Evolutionary conservation across 2,888 invertebrate species (phyloP).

Genomic region (Oxystoma pomonae): DNA sequence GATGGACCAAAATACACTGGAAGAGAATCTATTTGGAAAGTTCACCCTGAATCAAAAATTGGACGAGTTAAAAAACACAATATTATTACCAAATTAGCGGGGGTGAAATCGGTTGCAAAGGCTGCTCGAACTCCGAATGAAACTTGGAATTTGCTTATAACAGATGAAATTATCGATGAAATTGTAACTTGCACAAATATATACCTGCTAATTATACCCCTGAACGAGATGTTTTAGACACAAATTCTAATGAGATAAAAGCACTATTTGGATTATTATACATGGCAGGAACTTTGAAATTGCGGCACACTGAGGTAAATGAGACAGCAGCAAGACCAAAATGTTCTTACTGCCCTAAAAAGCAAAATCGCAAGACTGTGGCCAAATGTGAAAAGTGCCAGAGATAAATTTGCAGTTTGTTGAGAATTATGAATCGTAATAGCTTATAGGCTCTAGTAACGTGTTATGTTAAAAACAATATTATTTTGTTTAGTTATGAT

Average conservation of each 20-base stretch:
- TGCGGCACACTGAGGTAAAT: not conserved
- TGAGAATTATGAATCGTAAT: too few species aligned
- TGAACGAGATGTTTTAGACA: constrained; percentile 2
- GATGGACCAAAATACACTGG: constrained; percentile 3
- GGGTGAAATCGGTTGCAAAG: not conserved
- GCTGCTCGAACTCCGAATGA: not conserved
- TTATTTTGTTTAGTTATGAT: too few species aligned
- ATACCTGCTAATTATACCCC: constrained; percentile 4
- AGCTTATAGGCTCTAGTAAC: too few species aligned
- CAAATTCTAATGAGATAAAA: constrained; percentile 3
- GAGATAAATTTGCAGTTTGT: not conserved
- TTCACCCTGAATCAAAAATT: not conserved
- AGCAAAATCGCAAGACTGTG: not conserved
- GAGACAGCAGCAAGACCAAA: not conserved
- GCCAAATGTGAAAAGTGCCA: not conserved
- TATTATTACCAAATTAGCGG: constrained; percentile 6
- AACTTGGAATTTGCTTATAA: constrained; percentile 5
- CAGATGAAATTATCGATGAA: constrained; percentile 6
- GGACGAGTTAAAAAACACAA: not conserved
- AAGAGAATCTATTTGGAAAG: constrained; percentile 8
- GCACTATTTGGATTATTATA: constrained; percentile 6
- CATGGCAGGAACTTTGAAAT: constrained; percentile 7
- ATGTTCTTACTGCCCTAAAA: constrained; percentile 1
- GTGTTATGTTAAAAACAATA: too few species aligned
- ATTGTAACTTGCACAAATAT: constrained; percentile 3